Evolutionary conservation across 2,888 invertebrate genomes (phyloP), one percentile per base, ranked within the genome.

Genomic region (Xestia ashworthii): DNA sequence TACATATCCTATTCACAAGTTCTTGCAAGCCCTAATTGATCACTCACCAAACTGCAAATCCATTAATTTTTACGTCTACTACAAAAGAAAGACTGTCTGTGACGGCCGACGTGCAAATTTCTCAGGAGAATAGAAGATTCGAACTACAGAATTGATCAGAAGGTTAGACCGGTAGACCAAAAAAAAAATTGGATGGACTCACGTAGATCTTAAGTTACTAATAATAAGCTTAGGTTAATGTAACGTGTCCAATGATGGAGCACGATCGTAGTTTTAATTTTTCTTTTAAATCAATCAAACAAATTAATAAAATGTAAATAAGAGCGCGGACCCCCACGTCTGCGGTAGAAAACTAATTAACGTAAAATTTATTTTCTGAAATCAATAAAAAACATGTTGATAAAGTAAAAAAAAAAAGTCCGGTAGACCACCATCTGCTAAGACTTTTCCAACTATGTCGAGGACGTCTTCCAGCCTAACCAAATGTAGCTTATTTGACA

Each of bases 121-220:
- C 65, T 66, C n/a, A n/a, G 16, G 64, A 72, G 70, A 80, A 84
- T 80, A 62, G 44, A 80, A 64, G 32, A 16, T 19, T 9, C 5
- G 3, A n/a, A 32, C 1, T 9, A 55, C 0, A 32, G n/a, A 46
- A 9, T n/a, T 32, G 6, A 22, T 3, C 5, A 74, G 74, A 74
- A 74, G 74, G 22, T 41, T 3, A 0, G 12, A 41, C 22, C 1
- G 2, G 2, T n/a, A 32, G 0, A 38, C 6, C 11, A 38, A n/a
- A n/a, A n/a, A n/a, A n/a, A n/a, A n/a, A n/a, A n/a, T n/a, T n/a
- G n/a, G n/a, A n/a, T n/a, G n/a, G n/a, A n/a, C n/a, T n/a, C n/a
- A n/a, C n/a, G n/a, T n/a, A n/a, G n/a, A n/a, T n/a, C n/a, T n/a
- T n/a, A n/a, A n/a, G n/a, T n/a, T n/a, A n/a, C n/a, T n/a, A n/a